Conservation (phyloP, 2,113 vertebrate genomes). For the Platysteira castanea region DNA sequence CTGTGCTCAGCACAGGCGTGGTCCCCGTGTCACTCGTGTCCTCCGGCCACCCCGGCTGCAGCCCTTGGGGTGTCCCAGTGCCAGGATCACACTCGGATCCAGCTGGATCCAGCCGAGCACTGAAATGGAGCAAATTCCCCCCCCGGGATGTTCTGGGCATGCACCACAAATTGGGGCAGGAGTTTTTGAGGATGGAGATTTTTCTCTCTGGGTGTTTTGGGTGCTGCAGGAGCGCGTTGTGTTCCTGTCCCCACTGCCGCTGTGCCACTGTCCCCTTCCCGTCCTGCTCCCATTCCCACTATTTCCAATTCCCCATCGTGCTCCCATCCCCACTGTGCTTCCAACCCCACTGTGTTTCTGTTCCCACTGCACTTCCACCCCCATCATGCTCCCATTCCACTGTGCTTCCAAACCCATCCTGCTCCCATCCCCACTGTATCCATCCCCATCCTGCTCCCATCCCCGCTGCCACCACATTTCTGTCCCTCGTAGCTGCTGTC, state of each 20-base stretch:
- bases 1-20: fast-evolving
- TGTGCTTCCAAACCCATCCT: not conserved
- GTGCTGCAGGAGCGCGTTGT: fast-evolving
- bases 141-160: fast-evolving
- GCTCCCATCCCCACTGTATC: not conserved
- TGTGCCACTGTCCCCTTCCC: not conserved
- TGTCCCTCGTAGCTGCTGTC: not conserved
- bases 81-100: not conserved
- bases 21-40: fast-evolving
- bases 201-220: not conserved
- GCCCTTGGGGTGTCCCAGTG: fast-evolving
- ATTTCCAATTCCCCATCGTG: not conserved
- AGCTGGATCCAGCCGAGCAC: fast-evolving
- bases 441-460: not conserved
- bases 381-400: not conserved
- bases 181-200: not conserved
- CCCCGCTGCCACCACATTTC: not conserved
- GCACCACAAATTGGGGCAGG: not conserved
- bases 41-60: not conserved
- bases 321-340: not conserved
- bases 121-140: fast-evolving
- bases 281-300: not conserved
- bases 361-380: not conserved
- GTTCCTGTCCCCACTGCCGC: not conserved
- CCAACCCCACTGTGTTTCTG: not conserved